Percentiles rank a stretch among this genome's conserved stretches.
These are phyloP conservation scores for Hipposideros larvatus DNA, from an alignment of 2,797 vertebrate genomes.

Conservation along the genomic window DNA sequence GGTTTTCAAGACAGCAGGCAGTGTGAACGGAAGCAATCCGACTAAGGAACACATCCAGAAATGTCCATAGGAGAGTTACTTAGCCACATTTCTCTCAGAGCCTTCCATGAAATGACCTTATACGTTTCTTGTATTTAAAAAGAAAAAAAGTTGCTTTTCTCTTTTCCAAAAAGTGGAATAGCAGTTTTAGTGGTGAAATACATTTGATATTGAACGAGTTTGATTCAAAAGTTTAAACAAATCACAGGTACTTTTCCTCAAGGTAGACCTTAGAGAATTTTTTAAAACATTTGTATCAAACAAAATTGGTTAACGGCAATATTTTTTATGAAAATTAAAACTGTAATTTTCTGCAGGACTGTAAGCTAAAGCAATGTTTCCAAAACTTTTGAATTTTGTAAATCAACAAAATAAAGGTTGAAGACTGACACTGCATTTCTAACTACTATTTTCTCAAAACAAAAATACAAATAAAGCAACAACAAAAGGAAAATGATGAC, in stretches of 20 bases:
- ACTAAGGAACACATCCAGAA: background rate
- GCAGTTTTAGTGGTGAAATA: background rate
- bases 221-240: constrained; percentile 27
- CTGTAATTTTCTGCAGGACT: background rate
- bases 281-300: background rate
- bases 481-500: background rate
- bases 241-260: background rate
- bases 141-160: constrained; percentile 13
- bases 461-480: background rate
- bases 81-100: background rate
- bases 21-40: background rate
- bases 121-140: background rate
- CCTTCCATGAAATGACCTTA: background rate
- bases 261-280: background rate
- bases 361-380: background rate
- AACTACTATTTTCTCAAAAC: constrained; percentile 4
- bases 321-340: constrained; percentile 3
- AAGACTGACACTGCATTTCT: background rate
- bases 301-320: background rate
- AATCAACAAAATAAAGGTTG: background rate
- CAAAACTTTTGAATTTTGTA: constrained; percentile 7
- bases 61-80: constrained; percentile 18
- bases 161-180: background rate
- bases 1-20: background rate
- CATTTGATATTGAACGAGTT: background rate